A percentile compares a stretch with the other conserved stretches of the same genome.
These are phyloP conservation scores for Trogon surrucura DNA, from an alignment of 2,113 vertebrate species.

Conservation along the genomic window DNA sequence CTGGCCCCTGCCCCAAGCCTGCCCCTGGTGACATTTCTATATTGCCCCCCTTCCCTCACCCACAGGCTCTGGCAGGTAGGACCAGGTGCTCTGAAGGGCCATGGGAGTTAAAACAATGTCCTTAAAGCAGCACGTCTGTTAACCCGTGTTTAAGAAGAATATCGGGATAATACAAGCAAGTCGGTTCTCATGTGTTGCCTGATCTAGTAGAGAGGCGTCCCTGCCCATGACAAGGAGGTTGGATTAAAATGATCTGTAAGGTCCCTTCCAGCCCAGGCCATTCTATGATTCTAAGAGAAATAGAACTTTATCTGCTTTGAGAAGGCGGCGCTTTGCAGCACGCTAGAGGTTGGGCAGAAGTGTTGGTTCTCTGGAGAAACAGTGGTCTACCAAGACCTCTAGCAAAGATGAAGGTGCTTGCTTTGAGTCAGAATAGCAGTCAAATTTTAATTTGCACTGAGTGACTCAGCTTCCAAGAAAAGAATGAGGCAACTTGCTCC, in stretches of 20 bases:
- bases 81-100: neutral
- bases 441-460: neutral
- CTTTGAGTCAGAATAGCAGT: neutral
- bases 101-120: neutral
- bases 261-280: no score
- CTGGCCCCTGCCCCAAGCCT: accelerated
- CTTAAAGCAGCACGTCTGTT: neutral
- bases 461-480: neutral
- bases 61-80: neutral
- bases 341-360: neutral
- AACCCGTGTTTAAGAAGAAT: neutral
- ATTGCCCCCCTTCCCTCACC: neutral
- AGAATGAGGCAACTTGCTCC: neutral
- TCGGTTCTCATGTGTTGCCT: no score
- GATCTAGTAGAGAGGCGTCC: no score
- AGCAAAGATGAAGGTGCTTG: neutral
- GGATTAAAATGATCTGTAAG: no score
- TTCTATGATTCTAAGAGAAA: no score
- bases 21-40: accelerated
- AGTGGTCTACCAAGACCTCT: neutral
- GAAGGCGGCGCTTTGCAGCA: neutral
- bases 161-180: neutral
- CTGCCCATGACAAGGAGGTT: no score
- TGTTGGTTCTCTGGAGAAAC: neutral
- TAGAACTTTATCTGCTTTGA: neutral